These are phyloP conservation scores for Polymixis flavicincta DNA, from an alignment of 2,888 invertebrate species.

Conservation along the genomic window DNA sequence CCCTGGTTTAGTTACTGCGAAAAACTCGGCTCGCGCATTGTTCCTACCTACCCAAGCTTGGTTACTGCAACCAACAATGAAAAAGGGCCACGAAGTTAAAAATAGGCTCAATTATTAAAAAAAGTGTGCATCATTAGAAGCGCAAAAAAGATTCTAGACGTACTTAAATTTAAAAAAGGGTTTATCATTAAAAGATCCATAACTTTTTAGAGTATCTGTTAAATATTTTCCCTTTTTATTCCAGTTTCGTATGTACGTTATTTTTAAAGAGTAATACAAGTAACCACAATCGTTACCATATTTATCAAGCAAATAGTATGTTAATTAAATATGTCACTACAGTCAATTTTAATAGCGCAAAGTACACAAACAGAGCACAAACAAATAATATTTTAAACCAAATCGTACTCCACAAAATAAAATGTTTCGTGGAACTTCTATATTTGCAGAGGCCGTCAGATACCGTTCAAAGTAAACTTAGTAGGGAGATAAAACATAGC, in stretches of 20 bases:
- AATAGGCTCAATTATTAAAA: too few relatives aligned
- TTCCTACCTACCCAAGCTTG: too few relatives aligned
- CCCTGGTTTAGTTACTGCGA: too few relatives aligned
- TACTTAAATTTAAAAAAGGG: too few relatives aligned
- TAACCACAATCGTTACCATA: neutral
- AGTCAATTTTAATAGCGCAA: constrained; percentile 24
- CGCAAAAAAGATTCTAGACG: too few relatives aligned
- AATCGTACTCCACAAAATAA: constrained; percentile 20
- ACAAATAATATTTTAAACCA: constrained; percentile 33
- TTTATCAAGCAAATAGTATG: constrained; percentile 15
- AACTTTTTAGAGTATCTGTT: too few relatives aligned
- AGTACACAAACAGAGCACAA: constrained; percentile 10
- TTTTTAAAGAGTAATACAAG: constrained; percentile 1
- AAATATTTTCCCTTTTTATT: neutral
- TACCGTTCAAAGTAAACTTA: constrained; percentile 39
- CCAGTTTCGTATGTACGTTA: neutral
- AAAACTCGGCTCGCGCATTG: too few relatives aligned
- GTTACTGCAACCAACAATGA: too few relatives aligned
- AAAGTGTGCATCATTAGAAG: too few relatives aligned
- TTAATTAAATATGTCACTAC: constrained; percentile 20
- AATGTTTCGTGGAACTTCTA: constrained; percentile 18
- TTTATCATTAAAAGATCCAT: too few relatives aligned
- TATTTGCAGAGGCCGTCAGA: constrained; percentile 39
- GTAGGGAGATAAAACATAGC: constrained; percentile 30
- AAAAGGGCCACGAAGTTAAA: too few relatives aligned